Percentiles rank a stretch among this genome's conserved stretches.
Evolutionary conservation across 2,888 invertebrate genomes (phyloP).

Genomic region (Crocallis elinguaria): DNA sequence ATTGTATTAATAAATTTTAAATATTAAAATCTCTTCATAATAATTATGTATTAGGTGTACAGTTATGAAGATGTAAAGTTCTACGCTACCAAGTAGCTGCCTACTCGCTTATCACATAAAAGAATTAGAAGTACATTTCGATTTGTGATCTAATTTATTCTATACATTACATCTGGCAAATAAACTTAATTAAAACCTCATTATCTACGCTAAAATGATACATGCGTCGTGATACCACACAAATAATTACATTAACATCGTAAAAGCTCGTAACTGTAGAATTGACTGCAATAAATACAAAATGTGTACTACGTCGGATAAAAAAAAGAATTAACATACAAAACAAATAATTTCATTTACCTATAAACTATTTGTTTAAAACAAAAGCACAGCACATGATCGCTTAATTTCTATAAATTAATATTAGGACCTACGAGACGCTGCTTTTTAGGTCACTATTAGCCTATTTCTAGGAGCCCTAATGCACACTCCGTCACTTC

Average conservation of each 20-base stretch:
- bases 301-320: constrained; percentile 59
- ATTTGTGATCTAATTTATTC: constrained; percentile 73
- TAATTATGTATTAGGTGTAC: constrained; percentile 73
- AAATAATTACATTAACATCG: constrained; percentile 62
- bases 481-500: constrained; percentile 62
- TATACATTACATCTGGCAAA: constrained; percentile 73
- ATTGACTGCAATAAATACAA: constrained; percentile 81
- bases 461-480: constrained; percentile 77
- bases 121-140: constrained; percentile 68
- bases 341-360: constrained; percentile 79
- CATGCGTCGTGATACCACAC: constrained; percentile 60
- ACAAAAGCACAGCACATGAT: constrained; percentile 85
- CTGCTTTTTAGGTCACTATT: constrained; percentile 70
- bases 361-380: constrained; percentile 80
- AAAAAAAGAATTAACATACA: constrained; percentile 54
- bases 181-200: constrained; percentile 55
- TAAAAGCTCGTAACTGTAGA: constrained; percentile 74
- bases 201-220: constrained; percentile 66
- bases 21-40: constrained; percentile 80
- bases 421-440: constrained; percentile 75
- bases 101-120: constrained; percentile 71
- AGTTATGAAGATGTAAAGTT: constrained; percentile 73
- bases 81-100: constrained; percentile 78
- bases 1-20: constrained; percentile 74
- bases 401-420: constrained; percentile 79